Evolutionary conservation across 2,888 invertebrate genomes (phyloP), one percentile per base, ranked within the genome.

Genomic region (Drosophila mercatorum): DNA sequence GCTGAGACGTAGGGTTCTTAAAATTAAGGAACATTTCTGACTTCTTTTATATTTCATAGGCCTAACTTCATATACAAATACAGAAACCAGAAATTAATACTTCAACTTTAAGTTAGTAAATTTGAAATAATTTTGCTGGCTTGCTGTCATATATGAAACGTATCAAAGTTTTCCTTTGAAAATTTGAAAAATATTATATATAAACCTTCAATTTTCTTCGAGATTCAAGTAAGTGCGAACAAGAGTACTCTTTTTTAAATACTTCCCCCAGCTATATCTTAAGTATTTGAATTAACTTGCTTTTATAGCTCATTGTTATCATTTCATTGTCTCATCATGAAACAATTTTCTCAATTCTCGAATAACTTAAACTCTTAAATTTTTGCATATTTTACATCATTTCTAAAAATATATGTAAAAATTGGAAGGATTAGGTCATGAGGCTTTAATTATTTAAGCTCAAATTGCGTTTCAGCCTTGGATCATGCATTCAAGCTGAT

Each of bases 391-490:
- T 49, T 49, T 31, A 31, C 49, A 49, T 11, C 10, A 49, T 31
- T 49, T 31, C 0, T 28, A 1, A n/a, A 8, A 10, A 49, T 31
- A 31, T 8, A 31, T 28, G 47, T 28, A n/a, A 31, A 31, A 11
- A 17, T 3, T 31, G 17, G n/a, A 26, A 17, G 5, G 31, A n/a
- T 17, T n/a, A 31, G 11, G 49, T 34, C 31, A 49, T 5, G n/a
- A 31, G 10, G 6, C 17, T 34, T 51, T 26, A 26, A 46, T 12
- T 51, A 51, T 51, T 17, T 17, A 49, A 31, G 10, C n/a, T n/a
- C 10, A n/a, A 49, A 17, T 17, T 51, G 17, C 5, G 49, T 17
- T 49, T 3, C 53, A 53, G 40, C 53, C 53, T 55, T 55, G 55
- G 5, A 34, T 17, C n/a, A 47, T 10, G 11, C 17, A 26, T 46